Evolutionary conservation across 2,113 vertebrate species (phyloP).

Genomic region (Hipposideros armiger): DNA sequence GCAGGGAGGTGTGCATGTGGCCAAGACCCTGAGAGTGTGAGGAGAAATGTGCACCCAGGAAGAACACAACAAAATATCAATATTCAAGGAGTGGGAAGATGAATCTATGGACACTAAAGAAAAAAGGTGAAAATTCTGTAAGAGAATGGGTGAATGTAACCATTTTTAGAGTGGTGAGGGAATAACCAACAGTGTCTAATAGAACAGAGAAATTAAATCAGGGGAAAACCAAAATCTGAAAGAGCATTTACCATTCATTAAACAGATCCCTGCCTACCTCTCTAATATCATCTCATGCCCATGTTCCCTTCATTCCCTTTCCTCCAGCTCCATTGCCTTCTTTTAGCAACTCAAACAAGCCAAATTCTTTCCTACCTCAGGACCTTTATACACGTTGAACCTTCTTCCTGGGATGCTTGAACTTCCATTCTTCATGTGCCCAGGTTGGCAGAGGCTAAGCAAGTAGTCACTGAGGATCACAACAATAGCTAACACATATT

Average conservation of each 20-base stretch:
- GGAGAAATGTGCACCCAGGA: background rate
- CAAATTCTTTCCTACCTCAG: background rate
- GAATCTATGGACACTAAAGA: background rate
- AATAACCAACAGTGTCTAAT: background rate
- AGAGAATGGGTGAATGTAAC: background rate
- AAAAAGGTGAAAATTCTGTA: background rate
- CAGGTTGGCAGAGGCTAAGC: background rate
- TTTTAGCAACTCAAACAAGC: background rate
- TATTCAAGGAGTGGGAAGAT: background rate
- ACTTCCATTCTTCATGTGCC: background rate
- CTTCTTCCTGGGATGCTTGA: background rate
- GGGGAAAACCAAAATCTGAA: background rate
- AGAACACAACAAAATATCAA: background rate
- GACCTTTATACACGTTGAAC: background rate
- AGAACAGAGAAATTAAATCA: background rate
- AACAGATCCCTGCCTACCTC: background rate
- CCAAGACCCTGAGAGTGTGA: background rate
- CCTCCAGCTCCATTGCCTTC: background rate
- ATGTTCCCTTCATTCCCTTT: background rate
- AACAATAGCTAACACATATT: background rate
- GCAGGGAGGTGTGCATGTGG: background rate
- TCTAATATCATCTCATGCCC: background rate
- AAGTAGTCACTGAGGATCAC: background rate
- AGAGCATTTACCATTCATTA: background rate
- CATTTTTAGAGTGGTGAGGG: background rate